Evolutionary conservation across 2,113 vertebrate genomes (phyloP).

Genomic region (Poecilia latipinna): DNA sequence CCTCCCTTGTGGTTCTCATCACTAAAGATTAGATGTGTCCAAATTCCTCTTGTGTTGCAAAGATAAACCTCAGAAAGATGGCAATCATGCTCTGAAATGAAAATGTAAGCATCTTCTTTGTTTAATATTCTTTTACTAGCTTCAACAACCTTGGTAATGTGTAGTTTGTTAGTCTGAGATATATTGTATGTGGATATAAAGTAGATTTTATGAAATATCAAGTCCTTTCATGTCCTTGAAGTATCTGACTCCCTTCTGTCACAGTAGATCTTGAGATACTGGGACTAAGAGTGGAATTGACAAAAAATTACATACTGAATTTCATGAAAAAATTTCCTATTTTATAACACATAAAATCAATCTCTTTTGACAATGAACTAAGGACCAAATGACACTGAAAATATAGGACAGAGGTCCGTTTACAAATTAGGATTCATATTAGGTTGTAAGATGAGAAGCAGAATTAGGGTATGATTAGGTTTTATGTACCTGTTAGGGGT

Average conservation of each 20-base stretch:
- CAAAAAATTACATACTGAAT: not conserved
- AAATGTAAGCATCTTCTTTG: not conserved
- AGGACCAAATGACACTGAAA: not conserved
- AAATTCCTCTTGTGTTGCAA: not conserved
- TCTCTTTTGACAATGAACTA: not conserved
- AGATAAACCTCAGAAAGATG: not conserved
- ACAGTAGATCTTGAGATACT: too few species aligned
- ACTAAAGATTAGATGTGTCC: not conserved
- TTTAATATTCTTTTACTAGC: not conserved
- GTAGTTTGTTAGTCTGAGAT: not conserved
- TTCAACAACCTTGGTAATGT: not conserved
- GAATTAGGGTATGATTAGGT: not conserved
- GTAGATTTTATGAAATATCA: not conserved
- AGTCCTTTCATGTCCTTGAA: not conserved
- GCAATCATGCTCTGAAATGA: not conserved
- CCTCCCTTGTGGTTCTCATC: too few species aligned
- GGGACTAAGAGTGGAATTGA: too few species aligned
- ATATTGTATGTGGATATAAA: too few species aligned
- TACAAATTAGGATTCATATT: not conserved
- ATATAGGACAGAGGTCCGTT: not conserved
- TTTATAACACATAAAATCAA: not conserved
- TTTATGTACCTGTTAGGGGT: not conserved
- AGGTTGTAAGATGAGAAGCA: not conserved
- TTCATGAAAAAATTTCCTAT: not conserved
- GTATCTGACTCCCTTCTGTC: not conserved